phyloP scores from a whole-genome alignment of 2,888 invertebrate species.

The Fragum sueziense region DNA sequence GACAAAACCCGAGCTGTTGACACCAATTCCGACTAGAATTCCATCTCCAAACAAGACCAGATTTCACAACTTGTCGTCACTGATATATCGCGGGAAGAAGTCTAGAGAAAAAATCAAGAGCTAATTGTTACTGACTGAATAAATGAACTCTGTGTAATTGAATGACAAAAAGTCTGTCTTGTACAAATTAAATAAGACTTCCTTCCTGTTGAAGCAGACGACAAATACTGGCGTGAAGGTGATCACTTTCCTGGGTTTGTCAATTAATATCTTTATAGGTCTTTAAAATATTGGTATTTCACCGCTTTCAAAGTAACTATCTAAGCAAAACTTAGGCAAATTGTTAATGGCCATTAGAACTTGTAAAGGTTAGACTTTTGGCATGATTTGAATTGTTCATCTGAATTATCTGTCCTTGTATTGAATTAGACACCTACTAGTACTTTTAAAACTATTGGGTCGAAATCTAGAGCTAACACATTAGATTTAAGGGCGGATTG shows the following conservation, averaged over 20 bases:
- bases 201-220: neutral
- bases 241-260: neutral
- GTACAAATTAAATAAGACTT: neutral
- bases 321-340: too few species aligned
- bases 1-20: neutral
- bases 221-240: neutral
- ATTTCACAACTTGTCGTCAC: conserved; percentile 15
- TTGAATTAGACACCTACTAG: too few species aligned
- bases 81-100: conserved; percentile 1
- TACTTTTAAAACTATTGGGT: too few species aligned
- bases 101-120: conserved; percentile 16
- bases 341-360: too few species aligned
- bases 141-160: conserved; percentile 17
- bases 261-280: neutral
- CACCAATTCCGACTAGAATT: neutral
- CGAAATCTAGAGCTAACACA: too few species aligned
- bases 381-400: too few species aligned
- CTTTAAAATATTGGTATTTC: too few species aligned
- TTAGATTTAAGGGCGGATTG: too few species aligned
- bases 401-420: too few species aligned
- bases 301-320: too few species aligned
- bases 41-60: conserved; percentile 19
- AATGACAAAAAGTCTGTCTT: conserved; percentile 3
- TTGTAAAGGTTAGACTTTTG: too few species aligned
- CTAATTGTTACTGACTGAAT: conserved; percentile 17